phyloP scores from a whole-genome alignment of 2,888 invertebrate genomes.

The Phoenoteleia sp. region DNA sequence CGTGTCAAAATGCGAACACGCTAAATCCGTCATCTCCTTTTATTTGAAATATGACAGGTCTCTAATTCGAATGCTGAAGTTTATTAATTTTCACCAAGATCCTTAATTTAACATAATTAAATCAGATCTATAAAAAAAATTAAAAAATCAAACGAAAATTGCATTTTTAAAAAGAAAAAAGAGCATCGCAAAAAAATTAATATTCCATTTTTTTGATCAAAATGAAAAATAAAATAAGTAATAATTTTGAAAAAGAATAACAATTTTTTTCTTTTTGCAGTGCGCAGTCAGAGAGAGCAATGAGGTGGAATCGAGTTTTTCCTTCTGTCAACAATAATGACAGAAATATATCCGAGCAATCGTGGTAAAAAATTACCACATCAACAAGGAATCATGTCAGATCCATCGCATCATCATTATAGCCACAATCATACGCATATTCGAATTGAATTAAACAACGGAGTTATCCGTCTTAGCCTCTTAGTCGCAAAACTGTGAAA shows the following conservation, averaged over 20 bases:
- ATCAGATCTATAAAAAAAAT: too few relatives aligned
- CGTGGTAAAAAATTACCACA: slow-evolving; percentile 83
- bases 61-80: background rate
- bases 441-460: too few relatives aligned
- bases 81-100: slow-evolving; percentile 8
- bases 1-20: too few relatives aligned
- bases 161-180: background rate
- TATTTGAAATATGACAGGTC: background rate
- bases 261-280: slow-evolving; percentile 35
- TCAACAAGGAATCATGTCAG: slow-evolving; percentile 84
- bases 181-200: background rate
- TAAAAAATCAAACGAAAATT: too few relatives aligned
- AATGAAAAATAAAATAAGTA: background rate
- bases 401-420: slow-evolving; percentile 82
- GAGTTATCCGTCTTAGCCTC: too few relatives aligned
- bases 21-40: too few relatives aligned
- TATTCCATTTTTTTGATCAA: background rate
- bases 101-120: background rate
- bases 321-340: slow-evolving; percentile 81
- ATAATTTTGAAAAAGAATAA: too few relatives aligned
- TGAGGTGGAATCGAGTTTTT: slow-evolving; percentile 79
- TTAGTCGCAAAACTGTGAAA: too few relatives aligned
- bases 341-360: slow-evolving; percentile 83
- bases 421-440: slow-evolving; percentile 83
- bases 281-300: slow-evolving; percentile 73